phyloP scores from a whole-genome alignment of 2,113 vertebrate species.

The Pogona vitticeps region DNA sequence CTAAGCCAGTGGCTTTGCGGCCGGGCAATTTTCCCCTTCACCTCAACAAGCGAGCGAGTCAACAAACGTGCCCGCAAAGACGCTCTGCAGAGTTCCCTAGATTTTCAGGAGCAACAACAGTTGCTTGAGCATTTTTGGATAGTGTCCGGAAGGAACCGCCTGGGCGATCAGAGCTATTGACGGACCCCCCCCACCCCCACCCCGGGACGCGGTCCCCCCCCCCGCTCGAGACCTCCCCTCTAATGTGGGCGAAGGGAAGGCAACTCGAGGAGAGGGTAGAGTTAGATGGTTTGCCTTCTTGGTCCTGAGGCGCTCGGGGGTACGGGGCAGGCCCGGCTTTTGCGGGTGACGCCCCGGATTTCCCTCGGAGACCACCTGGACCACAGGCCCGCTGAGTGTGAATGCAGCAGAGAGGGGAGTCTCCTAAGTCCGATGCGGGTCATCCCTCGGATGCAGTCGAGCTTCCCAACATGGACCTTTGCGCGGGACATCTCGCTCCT shows the following conservation, averaged over 20 bases:
- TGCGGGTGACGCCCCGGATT: too few species aligned
- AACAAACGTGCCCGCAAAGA: too few species aligned
- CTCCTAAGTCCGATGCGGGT: background rate
- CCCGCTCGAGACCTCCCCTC: background rate
- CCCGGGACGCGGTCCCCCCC: background rate
- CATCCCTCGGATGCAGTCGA: too few species aligned
- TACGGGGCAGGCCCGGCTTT: too few species aligned
- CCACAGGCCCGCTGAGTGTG: background rate
- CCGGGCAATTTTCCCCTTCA: background rate
- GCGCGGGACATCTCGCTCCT: background rate
- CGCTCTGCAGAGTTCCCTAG: too few species aligned
- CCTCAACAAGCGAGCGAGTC: background rate
- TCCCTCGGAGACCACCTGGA: too few species aligned
- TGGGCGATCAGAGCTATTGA: background rate
- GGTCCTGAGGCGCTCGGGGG: too few species aligned
- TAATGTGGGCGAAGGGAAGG: background rate
- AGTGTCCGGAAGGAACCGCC: background rate
- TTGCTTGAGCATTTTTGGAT: too few species aligned
- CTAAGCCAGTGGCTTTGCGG: too few species aligned
- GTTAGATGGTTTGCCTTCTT: too few species aligned
- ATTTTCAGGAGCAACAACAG: too few species aligned
- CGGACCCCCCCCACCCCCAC: background rate
- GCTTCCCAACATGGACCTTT: accelerated
- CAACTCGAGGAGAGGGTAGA: background rate
- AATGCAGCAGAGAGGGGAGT: background rate